phyloP scores from a whole-genome alignment of 1,140 invertebrate genomes.

The Caerostris darwini region DNA sequence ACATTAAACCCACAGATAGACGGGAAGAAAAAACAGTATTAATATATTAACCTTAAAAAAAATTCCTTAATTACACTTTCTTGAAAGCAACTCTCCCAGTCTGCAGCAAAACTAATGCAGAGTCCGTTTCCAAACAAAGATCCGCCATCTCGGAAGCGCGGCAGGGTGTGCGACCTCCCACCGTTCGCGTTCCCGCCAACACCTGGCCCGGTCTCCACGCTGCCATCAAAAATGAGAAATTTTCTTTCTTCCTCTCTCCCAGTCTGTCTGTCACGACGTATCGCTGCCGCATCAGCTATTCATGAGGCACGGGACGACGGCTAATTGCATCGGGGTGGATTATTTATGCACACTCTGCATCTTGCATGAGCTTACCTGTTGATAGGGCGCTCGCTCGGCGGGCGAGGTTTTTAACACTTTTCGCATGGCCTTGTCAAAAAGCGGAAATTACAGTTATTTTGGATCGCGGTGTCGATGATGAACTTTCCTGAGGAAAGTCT shows the following conservation, averaged over 20 bases:
- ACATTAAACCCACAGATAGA: too few species aligned
- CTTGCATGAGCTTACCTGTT: constrained; percentile 60
- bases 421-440: not conserved
- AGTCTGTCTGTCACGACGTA: not conserved
- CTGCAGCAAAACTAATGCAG: not conserved
- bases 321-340: constrained; percentile 48
- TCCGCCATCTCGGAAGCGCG: not conserved
- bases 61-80: not conserved
- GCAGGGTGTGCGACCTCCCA: not conserved
- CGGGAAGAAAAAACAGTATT: too few species aligned
- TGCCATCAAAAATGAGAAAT: constrained; percentile 36
- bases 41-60: not conserved
- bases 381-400: not conserved
- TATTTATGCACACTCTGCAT: constrained; percentile 31
- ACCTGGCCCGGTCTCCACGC: constrained; percentile 27
- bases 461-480: not conserved
- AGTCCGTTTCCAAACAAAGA: not conserved
- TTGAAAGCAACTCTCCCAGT: not conserved
- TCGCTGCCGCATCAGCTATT: constrained; percentile 36
- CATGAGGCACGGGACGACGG: constrained; percentile 14
- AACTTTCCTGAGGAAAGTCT: too few species aligned
- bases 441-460: constrained; percentile 22
- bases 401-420: constrained; percentile 17
- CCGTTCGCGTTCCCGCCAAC: not conserved
- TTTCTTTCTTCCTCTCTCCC: constrained; percentile 14